Conservation (phyloP, 2,888 invertebrate genomes). For the Brassicogethes aeneus region DNA sequence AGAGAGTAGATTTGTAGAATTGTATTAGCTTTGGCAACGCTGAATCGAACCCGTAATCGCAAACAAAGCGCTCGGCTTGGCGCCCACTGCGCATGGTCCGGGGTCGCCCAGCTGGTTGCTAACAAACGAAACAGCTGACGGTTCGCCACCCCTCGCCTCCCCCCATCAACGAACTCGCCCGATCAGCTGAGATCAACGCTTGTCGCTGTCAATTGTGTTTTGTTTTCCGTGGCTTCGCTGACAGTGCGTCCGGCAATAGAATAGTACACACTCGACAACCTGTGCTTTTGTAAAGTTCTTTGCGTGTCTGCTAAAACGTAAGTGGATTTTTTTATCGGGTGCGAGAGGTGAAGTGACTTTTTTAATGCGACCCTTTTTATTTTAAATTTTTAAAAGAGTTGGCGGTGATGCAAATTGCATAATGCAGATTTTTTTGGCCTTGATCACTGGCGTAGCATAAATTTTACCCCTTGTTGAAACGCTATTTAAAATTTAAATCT, state of each 20-base stretch:
- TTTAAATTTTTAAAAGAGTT: too few relatives aligned
- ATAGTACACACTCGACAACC: background rate
- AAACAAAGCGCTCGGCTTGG: conserved; percentile 18
- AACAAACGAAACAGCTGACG: conserved; percentile 4
- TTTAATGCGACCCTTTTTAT: too few relatives aligned
- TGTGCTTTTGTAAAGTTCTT: background rate
- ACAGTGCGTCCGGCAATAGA: conserved; percentile 6
- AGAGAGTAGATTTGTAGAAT: too few relatives aligned
- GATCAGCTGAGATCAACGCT: conserved; percentile 8
- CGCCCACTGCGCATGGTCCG: conserved; percentile 12
- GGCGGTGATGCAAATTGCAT: too few relatives aligned
- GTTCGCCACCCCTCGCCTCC: background rate
- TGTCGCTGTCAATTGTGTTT: conserved; percentile 6
- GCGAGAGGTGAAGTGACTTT: background rate
- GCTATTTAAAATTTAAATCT: too few relatives aligned
- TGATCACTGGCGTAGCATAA: too few relatives aligned
- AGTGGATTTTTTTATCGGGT: background rate
- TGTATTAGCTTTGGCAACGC: background rate
- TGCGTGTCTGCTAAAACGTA: background rate
- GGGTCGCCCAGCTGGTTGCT: conserved; percentile 5
- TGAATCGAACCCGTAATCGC: background rate
- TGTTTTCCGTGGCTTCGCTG: conserved; percentile 8
- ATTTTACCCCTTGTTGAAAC: too few relatives aligned
- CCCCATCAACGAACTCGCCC: conserved; percentile 1
- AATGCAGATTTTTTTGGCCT: too few relatives aligned